Evolutionary conservation across 2,888 invertebrate species (phyloP).

Genomic region (Thymelicus lineola): DNA sequence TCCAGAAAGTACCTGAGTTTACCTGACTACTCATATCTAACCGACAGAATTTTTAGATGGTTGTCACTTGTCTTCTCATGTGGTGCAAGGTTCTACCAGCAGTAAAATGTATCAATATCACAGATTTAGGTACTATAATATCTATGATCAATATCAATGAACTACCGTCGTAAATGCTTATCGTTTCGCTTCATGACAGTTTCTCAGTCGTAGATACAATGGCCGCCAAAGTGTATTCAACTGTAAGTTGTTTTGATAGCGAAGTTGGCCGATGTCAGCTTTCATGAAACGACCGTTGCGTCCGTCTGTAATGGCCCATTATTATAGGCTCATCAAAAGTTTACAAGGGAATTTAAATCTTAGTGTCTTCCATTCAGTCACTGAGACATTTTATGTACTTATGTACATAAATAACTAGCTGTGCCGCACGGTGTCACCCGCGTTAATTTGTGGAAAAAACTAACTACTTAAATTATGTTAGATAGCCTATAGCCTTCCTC

Average conservation of each 20-base stretch:
- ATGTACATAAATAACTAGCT: no score
- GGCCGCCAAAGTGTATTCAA: constrained; percentile 18
- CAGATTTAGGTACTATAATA: background rate
- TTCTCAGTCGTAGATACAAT: constrained; percentile 13
- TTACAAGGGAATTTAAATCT: background rate
- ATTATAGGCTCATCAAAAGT: constrained; percentile 4
- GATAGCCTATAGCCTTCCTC: no score
- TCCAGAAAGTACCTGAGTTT: no score
- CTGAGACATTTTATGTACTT: no score
- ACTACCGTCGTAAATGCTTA: constrained; percentile 14
- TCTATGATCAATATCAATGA: background rate
- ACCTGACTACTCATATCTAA: no score
- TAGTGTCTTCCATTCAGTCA: no score
- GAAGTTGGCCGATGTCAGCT: constrained; percentile 3
- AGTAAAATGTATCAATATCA: no score
- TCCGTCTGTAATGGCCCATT: background rate
- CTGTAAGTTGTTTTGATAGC: constrained; percentile 25
- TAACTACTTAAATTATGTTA: no score
- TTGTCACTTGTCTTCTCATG: no score
- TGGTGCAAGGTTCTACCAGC: background rate
- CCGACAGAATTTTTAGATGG: no score
- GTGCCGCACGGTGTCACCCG: no score
- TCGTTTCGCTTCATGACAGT: constrained; percentile 14
- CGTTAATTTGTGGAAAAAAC: no score
- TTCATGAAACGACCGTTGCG: background rate